Conservation (phyloP, 2,113 vertebrate species). For the Bettongia penicillata region DNA sequence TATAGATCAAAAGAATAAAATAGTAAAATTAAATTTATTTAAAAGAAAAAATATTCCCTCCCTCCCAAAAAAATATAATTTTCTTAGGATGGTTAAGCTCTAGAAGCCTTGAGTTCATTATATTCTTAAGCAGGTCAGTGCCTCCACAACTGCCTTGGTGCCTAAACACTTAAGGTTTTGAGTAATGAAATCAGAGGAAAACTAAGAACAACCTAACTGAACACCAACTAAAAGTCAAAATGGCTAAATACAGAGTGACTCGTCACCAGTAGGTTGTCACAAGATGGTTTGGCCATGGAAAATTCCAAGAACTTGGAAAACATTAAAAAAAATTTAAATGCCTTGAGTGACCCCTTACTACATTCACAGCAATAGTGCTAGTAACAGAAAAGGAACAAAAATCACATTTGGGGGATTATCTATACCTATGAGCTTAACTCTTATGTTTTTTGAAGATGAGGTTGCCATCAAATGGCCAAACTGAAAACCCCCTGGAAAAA, state of each 20-base stretch:
- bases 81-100: neutral
- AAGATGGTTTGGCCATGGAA: neutral
- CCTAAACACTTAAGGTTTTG: neutral
- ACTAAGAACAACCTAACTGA: neutral
- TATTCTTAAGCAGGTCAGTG: neutral
- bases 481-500: neutral
- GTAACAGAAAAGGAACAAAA: neutral
- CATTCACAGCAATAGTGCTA: neutral
- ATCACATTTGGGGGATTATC: neutral
- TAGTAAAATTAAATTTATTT: neutral
- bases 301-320: neutral
- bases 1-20: neutral
- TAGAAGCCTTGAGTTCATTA: neutral
- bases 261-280: neutral
- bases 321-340: neutral
- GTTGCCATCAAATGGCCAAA: neutral
- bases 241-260: neutral
- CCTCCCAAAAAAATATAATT: neutral
- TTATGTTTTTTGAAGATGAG: neutral
- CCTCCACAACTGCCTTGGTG: neutral
- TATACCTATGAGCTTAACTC: neutral
- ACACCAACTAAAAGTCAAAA: neutral
- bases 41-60: neutral
- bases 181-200: neutral
- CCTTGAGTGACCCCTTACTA: neutral